phyloP scores from a whole-genome alignment of 1,140 invertebrate genomes.

The Scaptomyza hsui region DNA sequence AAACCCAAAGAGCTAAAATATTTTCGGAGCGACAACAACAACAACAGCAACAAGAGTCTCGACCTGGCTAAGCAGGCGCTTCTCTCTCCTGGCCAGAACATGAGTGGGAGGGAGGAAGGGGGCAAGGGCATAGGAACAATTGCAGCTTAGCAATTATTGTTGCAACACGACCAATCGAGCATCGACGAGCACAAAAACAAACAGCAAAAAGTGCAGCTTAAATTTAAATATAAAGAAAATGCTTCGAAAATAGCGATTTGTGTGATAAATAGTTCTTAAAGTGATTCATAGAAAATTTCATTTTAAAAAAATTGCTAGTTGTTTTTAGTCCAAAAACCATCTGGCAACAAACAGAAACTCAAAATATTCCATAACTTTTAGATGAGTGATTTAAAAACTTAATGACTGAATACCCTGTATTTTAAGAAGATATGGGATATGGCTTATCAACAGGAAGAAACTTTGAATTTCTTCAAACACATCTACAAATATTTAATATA shows the following conservation, averaged over 20 bases:
- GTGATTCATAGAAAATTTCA: no score
- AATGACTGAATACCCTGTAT: conserved; percentile 8
- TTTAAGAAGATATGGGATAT: no score
- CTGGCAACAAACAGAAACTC: conserved; percentile 8
- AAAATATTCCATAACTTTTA: conserved; percentile 12
- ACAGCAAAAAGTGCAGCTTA: background rate
- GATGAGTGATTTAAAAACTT: background rate
- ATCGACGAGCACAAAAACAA: conserved; percentile 9
- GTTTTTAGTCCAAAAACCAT: conserved; percentile 13
- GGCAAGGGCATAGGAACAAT: conserved; percentile 3
- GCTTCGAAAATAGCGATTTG: no score
- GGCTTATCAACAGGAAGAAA: no score
- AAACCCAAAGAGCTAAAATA: conserved; percentile 69
- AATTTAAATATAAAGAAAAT: no score
- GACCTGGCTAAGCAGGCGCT: conserved; percentile 19
- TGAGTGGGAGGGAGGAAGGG: background rate
- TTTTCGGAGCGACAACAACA: conserved; percentile 38
- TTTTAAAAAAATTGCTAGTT: background rate
- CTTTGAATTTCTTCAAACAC: no score
- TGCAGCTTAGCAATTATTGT: conserved; percentile 71
- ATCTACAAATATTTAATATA: no score
- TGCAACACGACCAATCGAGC: conserved; percentile 48
- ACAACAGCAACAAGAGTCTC: conserved; percentile 22
- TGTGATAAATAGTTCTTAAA: no score
- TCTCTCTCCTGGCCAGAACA: conserved; percentile 37